Base-by-base conservation (phyloP, 2,888 invertebrate species). In the Trissonchulus latispiculum region DNA sequence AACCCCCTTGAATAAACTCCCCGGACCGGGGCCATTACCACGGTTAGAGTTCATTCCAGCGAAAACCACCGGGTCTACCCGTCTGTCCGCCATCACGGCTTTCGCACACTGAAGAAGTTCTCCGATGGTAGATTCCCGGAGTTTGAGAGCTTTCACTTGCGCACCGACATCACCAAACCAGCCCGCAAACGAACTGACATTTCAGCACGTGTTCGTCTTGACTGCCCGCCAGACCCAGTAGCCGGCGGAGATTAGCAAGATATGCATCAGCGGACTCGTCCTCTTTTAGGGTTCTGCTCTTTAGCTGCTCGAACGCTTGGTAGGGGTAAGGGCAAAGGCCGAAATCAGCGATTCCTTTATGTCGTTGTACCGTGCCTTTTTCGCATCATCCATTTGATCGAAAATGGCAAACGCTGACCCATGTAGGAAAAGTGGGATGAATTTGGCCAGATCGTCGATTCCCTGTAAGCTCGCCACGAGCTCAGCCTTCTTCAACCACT, bases 401-500 rank as follows among this genome's bases (percentile, higher is more conserved):
- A 64, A 29, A 64, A 64, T 33, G 31, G 66, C 31, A 64, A 64
- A 64, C 8, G 66, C 66, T 32, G 66, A 8, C 8, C 66, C 66
- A 32, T 64, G 31, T 32, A 64, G n/a, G 35, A 64, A 64, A 33
- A 64, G 66, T 18, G 66, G 32, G 35, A 64, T 64, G 66, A 64
- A 64, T 33, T n/a, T 64, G 32, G 66, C 35, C 66, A 64, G 31
- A 28, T 64, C 66, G 66, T 64, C 35, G 35, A 64, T 64, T 18
- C 35, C 66, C 35, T 64, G 66, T 33, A 64, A n/a, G 31, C 35
- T 18, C 8, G 66, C 66, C 66, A 64, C 66, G 32, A 64, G 31
- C 28, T 64, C 66, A 29, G 35, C 66, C n/a, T 64, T 64, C 28
- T 64, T 64, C 32, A 64, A 33, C 66, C 66, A 64, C 66, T 64